Evolutionary conservation across 1,140 invertebrate species (phyloP).

Genomic region (Macrobrachium nipponense): DNA sequence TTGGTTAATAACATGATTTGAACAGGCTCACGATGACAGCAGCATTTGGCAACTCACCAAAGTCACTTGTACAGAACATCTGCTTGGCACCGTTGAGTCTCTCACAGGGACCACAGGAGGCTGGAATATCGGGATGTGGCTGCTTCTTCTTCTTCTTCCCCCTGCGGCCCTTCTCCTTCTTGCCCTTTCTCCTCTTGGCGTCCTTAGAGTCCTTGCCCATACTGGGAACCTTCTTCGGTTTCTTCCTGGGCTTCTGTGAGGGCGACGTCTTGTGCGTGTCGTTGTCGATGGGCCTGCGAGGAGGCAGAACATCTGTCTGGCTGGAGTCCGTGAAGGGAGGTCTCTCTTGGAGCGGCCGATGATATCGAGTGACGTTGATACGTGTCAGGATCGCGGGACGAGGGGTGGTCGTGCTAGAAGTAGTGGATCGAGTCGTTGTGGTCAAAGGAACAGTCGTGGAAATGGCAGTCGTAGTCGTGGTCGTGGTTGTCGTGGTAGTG

Average conservation of each 20-base stretch:
- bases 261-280: not conserved
- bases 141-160: slow-evolving; percentile 9
- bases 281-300: not conserved
- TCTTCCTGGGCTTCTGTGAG: not conserved
- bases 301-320: too few relatives aligned
- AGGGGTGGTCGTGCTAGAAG: not conserved
- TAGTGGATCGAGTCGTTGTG: not conserved
- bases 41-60: slow-evolving; percentile 25
- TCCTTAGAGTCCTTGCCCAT: slow-evolving; percentile 2
- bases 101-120: slow-evolving; percentile 17
- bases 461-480: not conserved
- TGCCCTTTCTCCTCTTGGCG: not conserved
- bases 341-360: not conserved
- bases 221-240: not conserved
- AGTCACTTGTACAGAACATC: slow-evolving; percentile 46
- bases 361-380: not conserved
- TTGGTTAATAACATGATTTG: too few relatives aligned
- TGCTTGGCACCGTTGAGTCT: slow-evolving; percentile 17
- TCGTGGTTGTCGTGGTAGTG: slow-evolving; percentile 4
- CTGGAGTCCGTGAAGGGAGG: not conserved
- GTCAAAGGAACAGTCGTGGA: slow-evolving; percentile 1
- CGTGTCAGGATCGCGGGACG: slow-evolving; percentile 23
- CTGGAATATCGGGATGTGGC: not conserved
- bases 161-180: not conserved
- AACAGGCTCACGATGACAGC: too few relatives aligned